Evolutionary conservation across 1,140 invertebrate genomes (phyloP).

Genomic region (Octopus sinensis): DNA sequence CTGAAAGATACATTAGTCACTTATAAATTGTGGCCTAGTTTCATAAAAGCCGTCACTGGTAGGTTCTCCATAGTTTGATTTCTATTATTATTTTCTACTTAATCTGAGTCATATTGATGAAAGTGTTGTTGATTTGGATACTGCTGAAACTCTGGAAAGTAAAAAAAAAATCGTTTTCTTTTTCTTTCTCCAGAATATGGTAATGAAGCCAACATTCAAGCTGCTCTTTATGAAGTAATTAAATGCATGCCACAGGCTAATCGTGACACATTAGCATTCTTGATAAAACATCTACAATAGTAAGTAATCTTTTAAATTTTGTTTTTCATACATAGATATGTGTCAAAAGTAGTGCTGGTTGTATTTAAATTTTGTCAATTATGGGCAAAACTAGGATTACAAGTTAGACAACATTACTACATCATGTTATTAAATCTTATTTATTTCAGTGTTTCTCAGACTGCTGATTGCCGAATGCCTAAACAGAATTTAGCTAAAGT

Average conservation of each 20-base stretch:
- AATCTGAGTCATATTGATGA: no score
- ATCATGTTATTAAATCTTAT: background rate
- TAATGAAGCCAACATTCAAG: constrained; percentile 57
- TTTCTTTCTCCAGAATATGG: constrained; percentile 54
- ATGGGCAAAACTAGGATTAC: no score
- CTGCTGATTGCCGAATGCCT: constrained; percentile 75
- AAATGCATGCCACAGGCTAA: constrained; percentile 77
- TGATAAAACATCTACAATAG: constrained; percentile 80
- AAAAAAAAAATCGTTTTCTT: no score
- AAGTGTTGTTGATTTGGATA: no score
- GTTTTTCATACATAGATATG: no score
- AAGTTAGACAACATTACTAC: no score
- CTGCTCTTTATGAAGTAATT: constrained; percentile 68
- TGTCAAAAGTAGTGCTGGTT: no score
- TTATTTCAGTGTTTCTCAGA: constrained; percentile 67
- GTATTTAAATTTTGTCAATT: no score
- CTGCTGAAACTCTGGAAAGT: no score
- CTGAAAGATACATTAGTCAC: constrained; percentile 82
- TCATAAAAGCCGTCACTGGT: constrained; percentile 65
- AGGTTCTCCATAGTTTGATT: background rate
- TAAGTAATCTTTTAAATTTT: constrained; percentile 39
- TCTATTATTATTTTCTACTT: no score
- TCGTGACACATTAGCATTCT: constrained; percentile 80
- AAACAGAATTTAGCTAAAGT: constrained; percentile 74
- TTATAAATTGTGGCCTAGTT: constrained; percentile 71